Base-by-base conservation (phyloP, 2,888 invertebrate species). In the Sturmia bella region DNA sequence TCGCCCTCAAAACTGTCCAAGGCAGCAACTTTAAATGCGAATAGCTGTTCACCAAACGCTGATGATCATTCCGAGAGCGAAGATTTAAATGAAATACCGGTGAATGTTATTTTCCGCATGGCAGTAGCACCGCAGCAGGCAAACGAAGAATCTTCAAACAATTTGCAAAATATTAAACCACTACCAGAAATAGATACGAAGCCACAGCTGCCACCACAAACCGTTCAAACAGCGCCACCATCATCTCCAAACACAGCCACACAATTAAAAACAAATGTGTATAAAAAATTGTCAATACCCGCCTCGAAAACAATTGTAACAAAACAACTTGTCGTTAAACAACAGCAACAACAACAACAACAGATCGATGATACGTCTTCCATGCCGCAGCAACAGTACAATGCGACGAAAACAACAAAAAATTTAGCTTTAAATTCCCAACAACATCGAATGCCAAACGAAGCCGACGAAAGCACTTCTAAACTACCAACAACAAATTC, bases 21-120 rank as follows among this genome's bases (percentile, higher is more conserved):
- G 64, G 48, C 61, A 72, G 74, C 81, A 24, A 63, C 79, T 15
- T 64, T 79, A 41, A 78, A 83, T 41, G 24, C 19, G 13, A 27
- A 56, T 37, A 63, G 84, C 43, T 43, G 21, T 2, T 21, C 59
- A 13, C 21, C 19, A 61, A 66, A 59, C 79, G 39, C 59, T 27
- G 45, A 45, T 70, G 54, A 88, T 88, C 90, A 90, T 90, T 90
- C 90, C 89, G 85, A 85, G 79, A 85, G 81, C 80, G 89, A 89
- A 86, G 89, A 89, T 86, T 86, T 89, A 83, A 89, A 88, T 82
- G 89, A 90, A 86, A 90, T 90, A 84, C 90, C 90, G 84, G 90
- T 90, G 82, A 90, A 89, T 86, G 90, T 89, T 80, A 90, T 90
- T 76, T 90, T 89, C 80, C 87, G 90, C 57, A 89, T 87, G 84